Base-by-base conservation (phyloP, 1,140 invertebrate species). In the Eumaeus atala region DNA sequence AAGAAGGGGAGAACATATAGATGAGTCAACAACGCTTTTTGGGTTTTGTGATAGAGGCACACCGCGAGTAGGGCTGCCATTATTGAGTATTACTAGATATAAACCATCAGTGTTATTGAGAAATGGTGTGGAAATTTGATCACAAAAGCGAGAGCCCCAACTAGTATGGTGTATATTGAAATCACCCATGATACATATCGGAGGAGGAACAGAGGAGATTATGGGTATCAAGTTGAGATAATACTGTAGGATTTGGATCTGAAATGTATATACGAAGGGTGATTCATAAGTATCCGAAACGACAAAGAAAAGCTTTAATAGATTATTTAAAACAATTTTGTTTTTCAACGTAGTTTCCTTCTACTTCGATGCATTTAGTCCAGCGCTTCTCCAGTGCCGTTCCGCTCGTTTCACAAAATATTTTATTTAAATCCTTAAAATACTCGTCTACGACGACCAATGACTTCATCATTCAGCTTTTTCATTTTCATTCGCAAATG, bases 151-250 rank as follows among this genome's bases (percentile, higher is more conserved):
- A 9, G 56, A 59, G 28, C 56, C 53, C 61, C 61, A 59, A 8
- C 28, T 18, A n/a, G 33, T 42, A 33, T 59, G 56, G 16, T 63
- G 56, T 0, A n/a, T 11, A 34, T 63, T 63, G 18, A 59, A 63
- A 28, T 59, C 56, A 3, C 61, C 57, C 9, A 59, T 3, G 10
- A 55, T 14, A 11, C 55, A 1, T 17, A 59, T 28, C 36, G 56
- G 56, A 28, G 17, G 16, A 10, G 54, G 47, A 12, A 28, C 1
- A 28, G 47, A 36, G n/a, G 53, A 55, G 3, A 48, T 12, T 6
- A 56, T 37, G 12, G n/a, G 14, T 8, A n/a, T 14, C n/a, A 4
- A 56, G 9, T 9, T 56, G 44, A 28, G 54, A 7, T 12, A 56
- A 18, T 4, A 56, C 10, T 1, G 5, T 21, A 5, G 36, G 44